Conservation (phyloP, 2,797 vertebrate genomes). For the Saxicola maurus region DNA sequence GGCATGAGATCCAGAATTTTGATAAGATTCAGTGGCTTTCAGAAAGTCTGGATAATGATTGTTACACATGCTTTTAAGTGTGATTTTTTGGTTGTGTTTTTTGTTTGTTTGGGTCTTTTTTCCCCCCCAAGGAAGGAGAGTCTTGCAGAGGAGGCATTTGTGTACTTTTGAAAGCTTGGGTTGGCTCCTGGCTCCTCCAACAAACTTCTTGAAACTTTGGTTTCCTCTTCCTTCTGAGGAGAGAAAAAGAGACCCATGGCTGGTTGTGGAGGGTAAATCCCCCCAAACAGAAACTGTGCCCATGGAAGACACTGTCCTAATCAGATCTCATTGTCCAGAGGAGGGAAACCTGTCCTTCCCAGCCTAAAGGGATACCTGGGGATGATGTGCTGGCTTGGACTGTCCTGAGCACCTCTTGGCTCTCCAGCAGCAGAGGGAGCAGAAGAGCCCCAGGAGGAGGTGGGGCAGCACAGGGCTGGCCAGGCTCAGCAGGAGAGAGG, state of each 20-base stretch:
- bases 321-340: not conserved
- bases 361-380: not conserved
- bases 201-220: not conserved
- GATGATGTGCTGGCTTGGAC: fast-evolving
- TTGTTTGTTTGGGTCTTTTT: fast-evolving
- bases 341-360: not conserved
- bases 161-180: not conserved
- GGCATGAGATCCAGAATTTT: not conserved
- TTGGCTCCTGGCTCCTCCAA: not conserved
- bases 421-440: not conserved
- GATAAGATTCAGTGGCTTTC: not conserved
- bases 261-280: not conserved
- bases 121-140: not conserved
- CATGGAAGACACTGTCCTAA: not conserved
- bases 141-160: not conserved
- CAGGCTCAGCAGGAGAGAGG: not conserved
- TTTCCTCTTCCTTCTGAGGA: not conserved
- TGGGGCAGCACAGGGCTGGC: fast-evolving
- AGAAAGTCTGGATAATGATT: not conserved
- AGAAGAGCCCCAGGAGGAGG: not conserved
- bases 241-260: not conserved
- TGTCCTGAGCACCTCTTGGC: not conserved
- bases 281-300: not conserved
- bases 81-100: not conserved
- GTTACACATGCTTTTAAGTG: not conserved